Evolutionary conservation across 2,113 vertebrate genomes (phyloP), one percentile per base, ranked within the genome.

Genomic region (Malurus elegans): DNA sequence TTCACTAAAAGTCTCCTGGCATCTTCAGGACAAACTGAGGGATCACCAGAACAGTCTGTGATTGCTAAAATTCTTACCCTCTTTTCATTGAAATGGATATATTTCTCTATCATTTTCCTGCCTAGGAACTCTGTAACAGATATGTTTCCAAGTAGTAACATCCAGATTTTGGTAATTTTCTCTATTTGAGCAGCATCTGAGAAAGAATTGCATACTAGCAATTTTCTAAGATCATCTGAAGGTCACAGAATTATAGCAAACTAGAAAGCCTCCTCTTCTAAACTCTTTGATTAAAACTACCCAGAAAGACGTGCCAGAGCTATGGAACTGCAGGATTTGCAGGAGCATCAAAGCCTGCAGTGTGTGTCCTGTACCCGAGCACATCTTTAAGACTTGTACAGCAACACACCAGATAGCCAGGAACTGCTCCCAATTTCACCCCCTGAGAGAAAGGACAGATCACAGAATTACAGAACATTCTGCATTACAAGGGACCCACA

Each of bases 301-400:
- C 26, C 5, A 38, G 28, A 62, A 20, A 65, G 61, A 21, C 54
- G 47, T 76, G 60, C 25, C 34, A 67, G 47, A 79, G 60, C 34
- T 47, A 14, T 4, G 32, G 28, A 79, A 42, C 38, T 23, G 34
- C 44, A 86, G 56, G 45, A 47, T 19, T 20, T 45, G 42, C 42
- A 62, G 1, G 4, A 62, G 28, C 13, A 44, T 14, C 62, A 57
- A 28, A 51, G 10, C 28, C 54, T 73, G 14, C 34, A 34, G 42
- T 3, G 26, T 4, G 62, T 38, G 21, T 57, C 78, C 64, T 8
- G 14, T 14, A 44, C 48, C 58, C 17, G 57, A 84, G 53, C 45
- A 54, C 34, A 36, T 17, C 31, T 25, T 2, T 5, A 0, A 4
- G 19, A 36, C 16, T 10, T 53, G 2, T 3, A 57, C 44, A 20